Conservation (phyloP, 1,140 invertebrate species). For the Dreissena polymorpha region DNA sequence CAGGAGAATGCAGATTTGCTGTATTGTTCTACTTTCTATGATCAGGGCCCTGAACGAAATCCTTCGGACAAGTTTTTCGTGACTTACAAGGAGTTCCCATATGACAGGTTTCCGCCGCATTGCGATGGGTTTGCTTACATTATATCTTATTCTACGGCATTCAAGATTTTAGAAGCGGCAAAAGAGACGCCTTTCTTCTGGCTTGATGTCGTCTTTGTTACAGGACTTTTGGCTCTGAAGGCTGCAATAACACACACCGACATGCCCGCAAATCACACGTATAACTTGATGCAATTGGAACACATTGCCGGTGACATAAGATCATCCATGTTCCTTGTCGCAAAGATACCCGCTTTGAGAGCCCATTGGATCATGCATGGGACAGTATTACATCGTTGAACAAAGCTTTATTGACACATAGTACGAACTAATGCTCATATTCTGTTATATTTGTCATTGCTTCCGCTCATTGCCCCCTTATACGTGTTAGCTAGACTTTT, state of each 20-base stretch:
- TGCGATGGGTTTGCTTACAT: constrained; percentile 72
- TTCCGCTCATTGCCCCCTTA: too few species aligned
- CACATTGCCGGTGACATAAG: constrained; percentile 1
- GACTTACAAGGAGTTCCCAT: constrained; percentile 66
- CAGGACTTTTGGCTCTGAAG: constrained; percentile 57
- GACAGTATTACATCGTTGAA: not conserved
- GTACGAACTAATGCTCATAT: too few species aligned
- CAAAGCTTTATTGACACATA: too few species aligned
- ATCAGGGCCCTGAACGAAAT: constrained; percentile 14
- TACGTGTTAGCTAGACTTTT: too few species aligned
- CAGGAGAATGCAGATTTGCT: not conserved
- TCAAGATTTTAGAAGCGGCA: constrained; percentile 61
- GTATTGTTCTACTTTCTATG: constrained; percentile 34
- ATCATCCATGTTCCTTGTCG: constrained; percentile 15
- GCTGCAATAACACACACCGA: constrained; percentile 22
- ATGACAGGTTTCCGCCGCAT: constrained; percentile 69
- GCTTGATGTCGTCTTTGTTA: constrained; percentile 76
- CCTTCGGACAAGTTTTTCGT: constrained; percentile 63
- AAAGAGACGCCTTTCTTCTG: constrained; percentile 65
- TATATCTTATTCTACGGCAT: constrained; percentile 58
- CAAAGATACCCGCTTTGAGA: constrained; percentile 8
- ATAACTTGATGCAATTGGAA: constrained; percentile 26
- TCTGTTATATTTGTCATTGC: too few species aligned
- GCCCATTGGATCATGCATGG: constrained; percentile 18
- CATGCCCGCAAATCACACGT: constrained; percentile 13